Evolutionary conservation across 2,888 invertebrate genomes (phyloP).

Genomic region (Agriopis leucophaearia): DNA sequence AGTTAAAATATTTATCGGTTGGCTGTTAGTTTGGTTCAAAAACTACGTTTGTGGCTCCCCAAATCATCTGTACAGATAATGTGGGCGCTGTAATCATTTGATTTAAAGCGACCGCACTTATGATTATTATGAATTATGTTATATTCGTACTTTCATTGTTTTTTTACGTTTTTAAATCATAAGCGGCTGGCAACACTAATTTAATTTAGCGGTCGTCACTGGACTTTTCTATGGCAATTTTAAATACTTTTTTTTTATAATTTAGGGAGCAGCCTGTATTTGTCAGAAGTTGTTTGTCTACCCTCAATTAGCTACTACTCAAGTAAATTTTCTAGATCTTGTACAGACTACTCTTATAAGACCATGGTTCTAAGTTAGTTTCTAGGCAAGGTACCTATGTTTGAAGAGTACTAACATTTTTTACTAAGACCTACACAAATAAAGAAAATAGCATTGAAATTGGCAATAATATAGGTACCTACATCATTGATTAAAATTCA

Average conservation of each 20-base stretch:
- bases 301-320: constrained; percentile 22
- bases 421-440: too few relatives aligned
- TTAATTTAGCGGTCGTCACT: constrained; percentile 16
- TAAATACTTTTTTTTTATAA: not conserved
- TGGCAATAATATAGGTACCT: too few relatives aligned
- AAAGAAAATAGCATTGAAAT: too few relatives aligned
- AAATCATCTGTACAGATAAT: too few relatives aligned
- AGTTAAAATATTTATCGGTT: too few relatives aligned
- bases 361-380: constrained; percentile 30
- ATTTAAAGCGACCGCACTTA: constrained; percentile 1
- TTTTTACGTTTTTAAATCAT: not conserved
- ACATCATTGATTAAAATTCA: too few relatives aligned
- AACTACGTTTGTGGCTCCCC: too few relatives aligned
- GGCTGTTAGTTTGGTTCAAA: too few relatives aligned
- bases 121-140: not conserved
- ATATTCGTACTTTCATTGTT: not conserved
- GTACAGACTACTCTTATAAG: constrained; percentile 1
- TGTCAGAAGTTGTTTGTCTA: constrained; percentile 73
- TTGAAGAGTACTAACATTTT: constrained; percentile 33
- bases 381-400: constrained; percentile 8
- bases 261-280: constrained; percentile 71
- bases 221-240: constrained; percentile 6
- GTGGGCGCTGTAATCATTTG: not conserved
- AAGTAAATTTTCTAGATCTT: constrained; percentile 9
- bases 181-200: constrained; percentile 27